phyloP scores from a whole-genome alignment of 2,888 invertebrate species.

The Limnephilus marmoratus region DNA sequence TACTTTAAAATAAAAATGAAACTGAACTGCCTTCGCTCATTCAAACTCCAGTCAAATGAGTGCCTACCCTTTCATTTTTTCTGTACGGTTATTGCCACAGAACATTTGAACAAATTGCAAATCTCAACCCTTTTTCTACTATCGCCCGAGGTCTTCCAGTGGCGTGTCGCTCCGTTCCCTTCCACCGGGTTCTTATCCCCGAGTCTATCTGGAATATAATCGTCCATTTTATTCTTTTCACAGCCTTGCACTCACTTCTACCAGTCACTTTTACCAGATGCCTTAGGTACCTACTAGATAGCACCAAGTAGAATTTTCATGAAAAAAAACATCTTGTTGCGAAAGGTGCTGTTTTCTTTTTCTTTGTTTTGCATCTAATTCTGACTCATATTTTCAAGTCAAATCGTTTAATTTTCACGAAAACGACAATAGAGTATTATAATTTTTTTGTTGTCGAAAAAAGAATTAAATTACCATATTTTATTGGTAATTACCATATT shows the following conservation, averaged over 20 bases:
- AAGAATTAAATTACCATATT: no score
- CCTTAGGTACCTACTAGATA: background rate
- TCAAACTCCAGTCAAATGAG: background rate
- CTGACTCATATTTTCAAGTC: background rate
- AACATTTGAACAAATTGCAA: background rate
- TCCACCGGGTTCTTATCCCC: background rate
- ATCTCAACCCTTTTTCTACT: background rate
- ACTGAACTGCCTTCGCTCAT: background rate
- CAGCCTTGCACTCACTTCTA: background rate
- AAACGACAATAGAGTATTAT: background rate
- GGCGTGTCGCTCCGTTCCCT: background rate
- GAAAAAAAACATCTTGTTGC: background rate
- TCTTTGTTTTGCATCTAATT: background rate
- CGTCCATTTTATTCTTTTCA: background rate
- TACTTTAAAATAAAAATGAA: no score
- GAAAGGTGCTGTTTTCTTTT: background rate
- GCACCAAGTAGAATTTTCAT: background rate
- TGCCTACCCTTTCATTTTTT: background rate
- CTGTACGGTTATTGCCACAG: background rate
- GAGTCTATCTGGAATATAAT: background rate
- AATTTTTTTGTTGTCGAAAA: no score
- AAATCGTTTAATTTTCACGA: background rate
- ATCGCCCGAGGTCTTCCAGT: background rate
- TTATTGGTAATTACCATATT: no score
- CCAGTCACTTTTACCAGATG: background rate